Conservation (phyloP, 2,797 vertebrate genomes). For the Hoplostethus mediterraneus region DNA sequence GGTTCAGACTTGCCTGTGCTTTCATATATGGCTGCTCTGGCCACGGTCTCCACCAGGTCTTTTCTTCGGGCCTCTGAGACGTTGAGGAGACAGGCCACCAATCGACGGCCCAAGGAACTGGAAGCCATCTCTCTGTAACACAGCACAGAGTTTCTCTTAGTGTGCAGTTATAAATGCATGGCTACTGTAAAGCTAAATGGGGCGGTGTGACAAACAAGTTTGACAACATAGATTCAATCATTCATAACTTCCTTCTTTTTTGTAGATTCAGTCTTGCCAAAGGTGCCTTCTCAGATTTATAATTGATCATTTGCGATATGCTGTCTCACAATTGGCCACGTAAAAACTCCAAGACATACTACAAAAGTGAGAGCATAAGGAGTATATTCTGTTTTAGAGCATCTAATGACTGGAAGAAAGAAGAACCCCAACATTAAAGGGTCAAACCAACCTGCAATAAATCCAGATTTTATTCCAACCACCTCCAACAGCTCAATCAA, state of each 20-base stretch:
- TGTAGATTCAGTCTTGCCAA: too few species aligned
- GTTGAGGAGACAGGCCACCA: constrained; percentile 87
- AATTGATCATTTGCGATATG: too few species aligned
- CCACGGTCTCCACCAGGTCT: constrained; percentile 84
- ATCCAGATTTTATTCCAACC: neutral
- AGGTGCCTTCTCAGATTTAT: too few species aligned
- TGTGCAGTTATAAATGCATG: too few species aligned
- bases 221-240: too few species aligned
- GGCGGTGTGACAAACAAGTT: neutral
- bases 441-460: neutral
- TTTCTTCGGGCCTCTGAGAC: constrained; percentile 86
- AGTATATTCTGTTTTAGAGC: too few species aligned
- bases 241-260: neutral
- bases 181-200: too few species aligned
- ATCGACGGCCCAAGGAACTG: constrained; percentile 57
- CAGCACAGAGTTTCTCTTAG: neutral
- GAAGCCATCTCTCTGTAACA: constrained; percentile 67
- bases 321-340: too few species aligned
- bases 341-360: too few species aligned
- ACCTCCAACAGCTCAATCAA: neutral
- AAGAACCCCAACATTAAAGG: neutral
- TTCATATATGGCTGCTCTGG: constrained; percentile 81
- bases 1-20: constrained; percentile 63
- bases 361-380: too few species aligned
- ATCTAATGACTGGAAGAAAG: too few species aligned